Conservation (phyloP, 2,113 vertebrate species). For the Lonchura striata region DNA sequence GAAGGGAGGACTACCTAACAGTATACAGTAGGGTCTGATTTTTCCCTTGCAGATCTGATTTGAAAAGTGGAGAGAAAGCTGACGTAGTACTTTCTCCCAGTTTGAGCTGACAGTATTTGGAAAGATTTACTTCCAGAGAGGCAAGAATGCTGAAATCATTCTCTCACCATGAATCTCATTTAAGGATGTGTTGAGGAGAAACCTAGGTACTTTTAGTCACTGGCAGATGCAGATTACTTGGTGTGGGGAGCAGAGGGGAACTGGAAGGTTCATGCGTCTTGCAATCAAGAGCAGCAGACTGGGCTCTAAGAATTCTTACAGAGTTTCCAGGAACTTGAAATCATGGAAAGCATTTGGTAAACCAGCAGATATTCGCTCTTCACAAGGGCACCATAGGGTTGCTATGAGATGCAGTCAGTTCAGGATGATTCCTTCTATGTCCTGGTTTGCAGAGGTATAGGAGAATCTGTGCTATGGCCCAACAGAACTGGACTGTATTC, state of each 20-base stretch:
- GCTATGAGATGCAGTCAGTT: background rate
- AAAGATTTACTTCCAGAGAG: background rate
- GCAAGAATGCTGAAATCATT: background rate
- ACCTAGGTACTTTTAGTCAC: background rate
- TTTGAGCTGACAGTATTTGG: background rate
- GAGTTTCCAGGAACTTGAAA: background rate
- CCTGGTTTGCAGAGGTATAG: background rate
- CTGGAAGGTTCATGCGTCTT: background rate
- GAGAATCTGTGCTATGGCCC: background rate
- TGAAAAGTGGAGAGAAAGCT: background rate
- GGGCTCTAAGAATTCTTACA: background rate
- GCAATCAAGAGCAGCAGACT: background rate
- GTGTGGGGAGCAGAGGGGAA: background rate
- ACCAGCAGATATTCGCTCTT: background rate
- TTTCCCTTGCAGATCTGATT: background rate
- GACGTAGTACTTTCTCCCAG: background rate
- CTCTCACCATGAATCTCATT: background rate
- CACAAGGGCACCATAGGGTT: background rate
- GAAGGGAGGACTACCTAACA: background rate
- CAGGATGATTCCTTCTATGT: background rate
- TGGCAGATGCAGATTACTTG: background rate
- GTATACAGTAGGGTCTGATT: background rate
- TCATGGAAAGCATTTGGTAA: background rate
- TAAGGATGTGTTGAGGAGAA: background rate
- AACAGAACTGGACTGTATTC: background rate